A percentile compares a stretch with the other conserved stretches of the same genome.
Evolutionary conservation across 2,888 invertebrate species (phyloP).

Genomic region (Caradrina kadenii): DNA sequence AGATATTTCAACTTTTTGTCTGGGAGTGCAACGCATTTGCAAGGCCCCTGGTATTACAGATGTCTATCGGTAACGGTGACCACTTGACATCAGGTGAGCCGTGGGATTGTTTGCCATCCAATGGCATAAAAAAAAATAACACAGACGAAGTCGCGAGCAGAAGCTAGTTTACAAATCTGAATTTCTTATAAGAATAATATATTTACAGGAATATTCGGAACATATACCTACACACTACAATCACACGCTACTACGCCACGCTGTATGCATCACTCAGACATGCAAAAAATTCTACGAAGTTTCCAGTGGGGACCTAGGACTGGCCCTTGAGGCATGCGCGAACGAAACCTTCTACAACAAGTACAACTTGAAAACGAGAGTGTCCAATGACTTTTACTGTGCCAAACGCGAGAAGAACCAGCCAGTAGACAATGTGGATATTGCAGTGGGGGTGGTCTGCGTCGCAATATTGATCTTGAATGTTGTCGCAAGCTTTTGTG

Average conservation of each 20-base stretch:
- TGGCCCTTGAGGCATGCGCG: slow-evolving; percentile 57
- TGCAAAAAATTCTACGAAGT: slow-evolving; percentile 71
- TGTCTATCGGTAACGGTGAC: too few species aligned
- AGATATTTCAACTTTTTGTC: too few species aligned
- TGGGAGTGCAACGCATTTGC: too few species aligned
- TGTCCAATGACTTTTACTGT: slow-evolving; percentile 38
- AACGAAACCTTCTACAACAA: slow-evolving; percentile 49
- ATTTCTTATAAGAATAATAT: neutral
- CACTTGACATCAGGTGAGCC: too few species aligned
- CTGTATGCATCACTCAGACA: slow-evolving; percentile 77
- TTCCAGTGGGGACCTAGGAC: slow-evolving; percentile 50
- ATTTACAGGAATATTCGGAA: slow-evolving; percentile 80
- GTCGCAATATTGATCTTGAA: slow-evolving; percentile 35
- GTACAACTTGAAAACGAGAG: slow-evolving; percentile 50
- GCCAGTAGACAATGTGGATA: slow-evolving; percentile 40
- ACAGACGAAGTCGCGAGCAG: too few species aligned
- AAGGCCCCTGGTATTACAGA: too few species aligned
- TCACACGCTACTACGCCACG: slow-evolving; percentile 80
- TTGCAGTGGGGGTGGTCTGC: slow-evolving; percentile 27
- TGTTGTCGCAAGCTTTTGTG: slow-evolving; percentile 46
- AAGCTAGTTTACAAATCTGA: too few species aligned
- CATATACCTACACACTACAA: slow-evolving; percentile 79
- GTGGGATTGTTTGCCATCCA: too few species aligned
- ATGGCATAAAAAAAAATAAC: too few species aligned
- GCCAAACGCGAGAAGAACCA: slow-evolving; percentile 13